Evolutionary conservation across 1,140 invertebrate genomes (phyloP), one percentile per base, ranked within the genome.

Genomic region (Helicoverpa zea): DNA sequence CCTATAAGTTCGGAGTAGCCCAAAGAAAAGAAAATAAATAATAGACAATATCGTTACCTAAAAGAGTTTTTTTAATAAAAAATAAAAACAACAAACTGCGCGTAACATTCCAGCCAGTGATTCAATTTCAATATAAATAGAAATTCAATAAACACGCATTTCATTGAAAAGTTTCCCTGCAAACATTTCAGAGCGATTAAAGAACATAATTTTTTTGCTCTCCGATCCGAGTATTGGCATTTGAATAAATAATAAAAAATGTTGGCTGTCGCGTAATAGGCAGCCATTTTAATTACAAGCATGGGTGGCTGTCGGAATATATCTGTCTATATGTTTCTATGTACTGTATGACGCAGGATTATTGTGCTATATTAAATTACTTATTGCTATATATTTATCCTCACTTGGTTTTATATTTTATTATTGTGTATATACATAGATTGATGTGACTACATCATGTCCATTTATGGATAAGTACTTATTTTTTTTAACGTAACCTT

Each of bases 201-300:
- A 61, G 23, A 61, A 61, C 58, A 61, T 61, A 29, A 29, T 61
- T 59, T 59, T 59, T 61, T 30, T 61, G 4, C 58, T 66, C 63
- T 16, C 35, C 14, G n/a, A 43, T 47, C 5, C 11, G 12, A 18
- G 35, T 49, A 2, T 49, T 68, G 47, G 14, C 16, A 1, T 68
- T 68, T 23, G 18, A 11, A 23, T 59, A 16, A 16, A n/a, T 56
- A 16, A 35, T 47, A 66, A 47, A 66, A 16, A 66, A 18, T 49
- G 10, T 18, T 5, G n/a, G 10, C 5, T 2, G 16, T 47, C 16
- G 5, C 35, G 43, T 68, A 49, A 68, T 68, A 0, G 64, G 3
- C 30, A 16, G 16, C 64, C 64, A 68, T 68, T 68, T 66, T 68
- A 68, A 68, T 68, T 49, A 68, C 43, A 68, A 51, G 64, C 64